Conservation (phyloP, 2,888 invertebrate species). For the Scaptomyza caliginosa region DNA sequence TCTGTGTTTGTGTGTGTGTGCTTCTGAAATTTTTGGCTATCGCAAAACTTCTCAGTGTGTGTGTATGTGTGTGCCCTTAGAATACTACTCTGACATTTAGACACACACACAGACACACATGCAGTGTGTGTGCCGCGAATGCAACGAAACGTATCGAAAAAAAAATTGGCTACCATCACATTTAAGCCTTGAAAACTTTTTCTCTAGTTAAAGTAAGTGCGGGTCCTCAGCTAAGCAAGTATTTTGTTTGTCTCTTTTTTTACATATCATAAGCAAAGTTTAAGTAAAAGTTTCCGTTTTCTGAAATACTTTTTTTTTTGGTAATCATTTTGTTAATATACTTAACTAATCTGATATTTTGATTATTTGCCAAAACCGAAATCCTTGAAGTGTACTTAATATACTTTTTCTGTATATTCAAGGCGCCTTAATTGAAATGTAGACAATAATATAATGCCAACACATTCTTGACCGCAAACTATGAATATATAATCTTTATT, state of each 20-base stretch:
- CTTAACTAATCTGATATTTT: no score
- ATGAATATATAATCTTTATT: background rate
- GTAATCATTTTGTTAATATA: no score
- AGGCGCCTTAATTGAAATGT: no score
- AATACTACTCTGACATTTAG: constrained; percentile 6
- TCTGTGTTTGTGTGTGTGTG: no score
- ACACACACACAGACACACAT: background rate
- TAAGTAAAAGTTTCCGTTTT: background rate
- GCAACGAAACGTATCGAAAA: background rate
- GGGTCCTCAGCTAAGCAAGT: background rate
- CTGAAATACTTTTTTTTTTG: background rate
- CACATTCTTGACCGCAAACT: background rate
- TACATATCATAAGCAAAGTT: background rate
- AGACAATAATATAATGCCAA: no score
- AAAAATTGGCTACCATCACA: background rate
- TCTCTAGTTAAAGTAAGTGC: background rate
- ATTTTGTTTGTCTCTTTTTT: background rate
- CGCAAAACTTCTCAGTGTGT: background rate
- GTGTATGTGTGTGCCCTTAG: background rate
- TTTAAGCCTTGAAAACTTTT: background rate
- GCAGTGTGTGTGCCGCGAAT: background rate
- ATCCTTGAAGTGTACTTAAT: no score
- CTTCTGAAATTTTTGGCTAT: background rate
- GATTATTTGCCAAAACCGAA: no score
- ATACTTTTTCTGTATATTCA: no score